Evolutionary conservation across 2,888 invertebrate genomes (phyloP), one percentile per base, ranked within the genome.

Genomic region (Dasypogon diadema): DNA sequence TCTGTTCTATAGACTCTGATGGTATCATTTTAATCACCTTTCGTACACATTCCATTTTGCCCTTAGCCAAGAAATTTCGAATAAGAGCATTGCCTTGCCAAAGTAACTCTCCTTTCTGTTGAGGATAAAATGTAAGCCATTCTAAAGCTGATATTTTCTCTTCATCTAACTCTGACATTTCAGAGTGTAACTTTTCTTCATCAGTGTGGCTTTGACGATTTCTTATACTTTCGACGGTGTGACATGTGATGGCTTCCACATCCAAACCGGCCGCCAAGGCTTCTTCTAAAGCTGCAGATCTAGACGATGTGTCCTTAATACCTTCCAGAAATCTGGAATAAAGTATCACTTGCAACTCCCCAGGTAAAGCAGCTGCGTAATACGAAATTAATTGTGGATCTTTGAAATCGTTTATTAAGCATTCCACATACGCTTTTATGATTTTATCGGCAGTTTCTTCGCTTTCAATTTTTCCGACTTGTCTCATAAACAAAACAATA

Each of bases 1-100:
- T 85, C 76, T 83, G 81, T 74, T 89, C 89, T 8, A 93, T 87
- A 0, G 91, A 87, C 84, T 93, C 91, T 0, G 83, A 75, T 0
- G 93, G 93, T 16, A 94, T 88, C 88, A 93, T 93, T 77, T 89
- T 88, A 80, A 94, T 91, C 70, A 94, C 92, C 77, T 91, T 88
- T 60, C 93, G 89, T 21, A 96, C 95, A 76, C 95, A 95, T 82
- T 93, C 93, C 68, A 94, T 87, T 84, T 96, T 97, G 26, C 91
- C 90, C 80, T 92, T 89, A 1, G 92, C 93, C 77, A 98, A 88
- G 84, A 97, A 97, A 75, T 90, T 91, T 77, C 96, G 91, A 81
- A 97, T 92, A 83, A 98, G 89, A 14, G 94, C 92, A 88, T 97
- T 97, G n/a, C 94, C 91, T 83, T 97, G 92, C 89, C 92, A 91